Conservation (phyloP, 1,140 invertebrate genomes). For the Melipona quadrifasciata region DNA sequence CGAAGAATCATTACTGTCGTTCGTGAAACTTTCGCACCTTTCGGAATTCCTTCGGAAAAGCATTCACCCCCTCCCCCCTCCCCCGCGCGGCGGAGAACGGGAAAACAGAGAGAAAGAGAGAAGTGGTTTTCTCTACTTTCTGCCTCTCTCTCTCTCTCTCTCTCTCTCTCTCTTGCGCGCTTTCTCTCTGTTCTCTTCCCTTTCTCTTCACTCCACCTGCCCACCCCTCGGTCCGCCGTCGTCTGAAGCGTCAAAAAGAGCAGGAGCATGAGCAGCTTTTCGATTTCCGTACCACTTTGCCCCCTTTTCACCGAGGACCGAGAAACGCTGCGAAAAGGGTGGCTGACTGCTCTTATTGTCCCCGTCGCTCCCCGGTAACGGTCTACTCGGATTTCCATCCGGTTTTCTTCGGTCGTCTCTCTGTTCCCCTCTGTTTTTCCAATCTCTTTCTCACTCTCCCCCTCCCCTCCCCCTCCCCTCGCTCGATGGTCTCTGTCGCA, state of each 20-base stretch:
- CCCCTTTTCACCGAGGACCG: constrained; percentile 25
- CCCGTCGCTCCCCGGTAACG: constrained; percentile 53
- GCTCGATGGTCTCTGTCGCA: background rate
- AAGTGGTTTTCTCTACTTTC: background rate
- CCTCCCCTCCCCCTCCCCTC: background rate
- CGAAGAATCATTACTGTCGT: constrained; percentile 48
- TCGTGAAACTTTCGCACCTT: constrained; percentile 45
- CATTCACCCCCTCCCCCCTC: background rate
- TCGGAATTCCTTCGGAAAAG: constrained; percentile 28
- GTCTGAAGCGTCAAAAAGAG: constrained; percentile 37
- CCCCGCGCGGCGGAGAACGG: background rate
- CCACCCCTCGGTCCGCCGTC: background rate
- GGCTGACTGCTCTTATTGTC: constrained; percentile 63
- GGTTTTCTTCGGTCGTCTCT: constrained; percentile 26
- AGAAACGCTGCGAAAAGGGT: constrained; percentile 42
- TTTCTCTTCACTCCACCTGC: too few relatives aligned
- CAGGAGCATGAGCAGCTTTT: constrained; percentile 42
- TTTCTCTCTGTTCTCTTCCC: background rate
- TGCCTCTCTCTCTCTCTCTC: background rate
- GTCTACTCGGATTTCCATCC: constrained; percentile 60
- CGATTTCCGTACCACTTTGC: constrained; percentile 39
- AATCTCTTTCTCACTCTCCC: background rate
- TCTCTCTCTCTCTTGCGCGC: background rate
- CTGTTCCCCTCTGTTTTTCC: constrained; percentile 19
- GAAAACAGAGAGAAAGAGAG: background rate